Conservation (phyloP, 2,113 vertebrate genomes). For the Ictidomys tridecemlineatus region DNA sequence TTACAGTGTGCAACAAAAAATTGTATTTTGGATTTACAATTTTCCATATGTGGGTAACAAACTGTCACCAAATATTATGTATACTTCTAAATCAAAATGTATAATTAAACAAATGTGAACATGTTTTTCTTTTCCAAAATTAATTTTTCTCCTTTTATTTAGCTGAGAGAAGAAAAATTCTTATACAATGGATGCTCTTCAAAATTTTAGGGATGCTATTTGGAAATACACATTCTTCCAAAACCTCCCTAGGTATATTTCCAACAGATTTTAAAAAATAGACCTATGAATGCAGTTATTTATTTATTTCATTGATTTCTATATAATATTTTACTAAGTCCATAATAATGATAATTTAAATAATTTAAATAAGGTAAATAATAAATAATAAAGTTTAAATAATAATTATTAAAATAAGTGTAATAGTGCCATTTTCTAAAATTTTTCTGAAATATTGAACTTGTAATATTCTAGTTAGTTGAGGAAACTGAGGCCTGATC, state of each 20-base stretch:
- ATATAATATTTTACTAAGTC: background rate
- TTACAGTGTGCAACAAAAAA: background rate
- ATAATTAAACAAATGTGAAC: background rate
- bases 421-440: too few relatives aligned
- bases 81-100: background rate
- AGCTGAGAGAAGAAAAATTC: background rate
- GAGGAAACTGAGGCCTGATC: background rate
- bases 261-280: background rate
- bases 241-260: background rate
- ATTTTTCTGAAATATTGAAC: too few relatives aligned
- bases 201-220: background rate
- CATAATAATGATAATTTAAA: background rate
- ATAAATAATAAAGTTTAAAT: background rate
- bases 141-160: background rate
- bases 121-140: background rate
- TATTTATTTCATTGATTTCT: background rate
- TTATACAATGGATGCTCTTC: background rate
- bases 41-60: background rate
- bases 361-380: too few relatives aligned
- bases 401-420: background rate
- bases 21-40: background rate
- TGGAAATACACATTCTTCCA: background rate
- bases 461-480: background rate
- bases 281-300: background rate
- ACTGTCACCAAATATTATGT: background rate